These are phyloP conservation scores for Cephus pulcher DNA, from an alignment of 2,888 invertebrate species.

Conservation along the genomic window DNA sequence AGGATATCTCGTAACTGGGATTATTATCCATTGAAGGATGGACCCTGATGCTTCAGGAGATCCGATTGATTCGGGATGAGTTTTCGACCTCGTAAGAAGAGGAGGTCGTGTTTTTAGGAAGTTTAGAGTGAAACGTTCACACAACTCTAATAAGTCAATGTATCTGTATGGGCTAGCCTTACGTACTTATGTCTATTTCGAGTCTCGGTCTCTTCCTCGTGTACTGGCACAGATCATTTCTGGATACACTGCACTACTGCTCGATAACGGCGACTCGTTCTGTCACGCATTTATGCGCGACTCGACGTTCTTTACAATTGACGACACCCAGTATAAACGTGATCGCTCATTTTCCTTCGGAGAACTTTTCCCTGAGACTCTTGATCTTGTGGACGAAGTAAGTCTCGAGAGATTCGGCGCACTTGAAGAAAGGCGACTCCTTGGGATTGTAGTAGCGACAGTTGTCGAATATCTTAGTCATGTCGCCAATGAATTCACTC, in stretches of 20 bases:
- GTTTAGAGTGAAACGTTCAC: slow-evolving; percentile 35
- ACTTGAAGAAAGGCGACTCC: slow-evolving; percentile 95
- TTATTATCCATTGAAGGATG: background rate
- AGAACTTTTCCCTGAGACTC: slow-evolving; percentile 85
- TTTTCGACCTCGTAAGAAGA: background rate
- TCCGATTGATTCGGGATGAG: background rate
- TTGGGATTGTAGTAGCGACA: slow-evolving; percentile 97
- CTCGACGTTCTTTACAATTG: background rate
- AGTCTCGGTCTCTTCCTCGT: slow-evolving; percentile 34
- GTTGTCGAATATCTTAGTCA: slow-evolving; percentile 99
- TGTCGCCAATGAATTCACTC: slow-evolving; percentile 96
- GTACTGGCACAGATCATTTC: slow-evolving; percentile 42
- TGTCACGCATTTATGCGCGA: background rate
- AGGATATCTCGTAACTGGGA: background rate
- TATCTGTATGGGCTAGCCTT: slow-evolving; percentile 40
- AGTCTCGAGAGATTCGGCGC: slow-evolving; percentile 94
- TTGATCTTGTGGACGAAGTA: slow-evolving; percentile 96
- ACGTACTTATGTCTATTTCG: slow-evolving; percentile 39
- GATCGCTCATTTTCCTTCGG: slow-evolving; percentile 68
- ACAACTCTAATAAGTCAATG: slow-evolving; percentile 53
- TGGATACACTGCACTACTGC: slow-evolving; percentile 17
- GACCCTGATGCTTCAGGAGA: background rate
- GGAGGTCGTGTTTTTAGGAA: background rate
- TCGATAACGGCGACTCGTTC: background rate
- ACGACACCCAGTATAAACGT: background rate